These are phyloP conservation scores for Clarias platycephalus DNA, from an alignment of 2,797 vertebrate species.

Conservation along the genomic window DNA sequence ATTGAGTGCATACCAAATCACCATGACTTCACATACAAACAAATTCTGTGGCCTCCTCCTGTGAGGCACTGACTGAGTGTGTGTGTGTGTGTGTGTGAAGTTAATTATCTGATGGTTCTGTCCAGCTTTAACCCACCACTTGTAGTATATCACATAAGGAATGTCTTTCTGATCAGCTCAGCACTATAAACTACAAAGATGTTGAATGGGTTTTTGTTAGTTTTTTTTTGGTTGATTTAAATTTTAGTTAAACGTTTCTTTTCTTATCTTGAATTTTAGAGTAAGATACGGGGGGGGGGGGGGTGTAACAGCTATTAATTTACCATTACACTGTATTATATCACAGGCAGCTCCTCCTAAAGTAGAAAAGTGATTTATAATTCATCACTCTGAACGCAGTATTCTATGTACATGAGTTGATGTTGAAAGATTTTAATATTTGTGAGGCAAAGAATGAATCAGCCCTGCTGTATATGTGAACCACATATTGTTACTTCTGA, in stretches of 20 bases:
- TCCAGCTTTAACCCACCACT: neutral
- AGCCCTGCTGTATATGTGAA: neutral
- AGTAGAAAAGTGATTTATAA: conserved; percentile 5
- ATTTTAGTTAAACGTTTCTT: no score
- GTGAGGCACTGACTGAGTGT: conserved; percentile 11
- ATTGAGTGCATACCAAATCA: neutral
- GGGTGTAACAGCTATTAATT: conserved; percentile 1
- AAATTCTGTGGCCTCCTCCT: conserved; percentile 22
- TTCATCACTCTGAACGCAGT: neutral
- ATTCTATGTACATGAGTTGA: neutral
- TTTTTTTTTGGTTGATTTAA: neutral
- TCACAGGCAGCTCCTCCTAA: neutral
- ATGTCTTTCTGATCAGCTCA: neutral
- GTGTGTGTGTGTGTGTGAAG: conserved; percentile 24
- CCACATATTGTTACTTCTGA: neutral
- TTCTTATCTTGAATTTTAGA: neutral
- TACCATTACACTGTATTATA: neutral
- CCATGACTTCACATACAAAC: conserved; percentile 33
- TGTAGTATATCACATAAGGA: conserved; percentile 1
- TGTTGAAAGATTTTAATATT: neutral
- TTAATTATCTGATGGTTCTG: conserved; percentile 42
- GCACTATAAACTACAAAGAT: neutral
- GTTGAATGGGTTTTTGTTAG: neutral
- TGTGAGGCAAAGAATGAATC: neutral
- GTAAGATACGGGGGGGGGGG: no score